Evolutionary conservation across 2,113 vertebrate genomes (phyloP), one percentile per base, ranked within the genome.

Genomic region (Machaerirhynchus nigripectus): DNA sequence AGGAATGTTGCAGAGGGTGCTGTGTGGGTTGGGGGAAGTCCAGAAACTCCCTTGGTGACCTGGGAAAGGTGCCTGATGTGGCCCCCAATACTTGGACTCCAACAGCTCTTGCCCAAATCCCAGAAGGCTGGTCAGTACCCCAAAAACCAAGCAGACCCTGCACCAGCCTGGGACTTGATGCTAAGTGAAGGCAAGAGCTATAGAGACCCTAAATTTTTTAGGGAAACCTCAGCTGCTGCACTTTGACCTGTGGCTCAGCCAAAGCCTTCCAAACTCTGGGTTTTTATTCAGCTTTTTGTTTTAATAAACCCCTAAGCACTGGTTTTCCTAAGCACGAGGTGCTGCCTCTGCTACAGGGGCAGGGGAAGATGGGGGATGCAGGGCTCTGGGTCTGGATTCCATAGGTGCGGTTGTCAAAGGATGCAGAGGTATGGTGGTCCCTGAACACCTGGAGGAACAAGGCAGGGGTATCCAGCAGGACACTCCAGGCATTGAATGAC

Each of bases 351-450:
- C 42, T 50, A 4, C 5, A 26, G 68, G 35, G 9, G 17, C 23
- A n/a, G 11, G 27, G 22, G 26, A 49, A 30, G 70, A 23, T 23
- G 59, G 23, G 12, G 4, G 0, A n/a, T 30, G 63, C 0, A 1
- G 24, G 75, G 35, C 31, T 90, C 26, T 60, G 44, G 78, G 52
- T 52, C 22, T 59, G 67, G 39, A 73, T 61, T 37, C 35, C 57
- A 4, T 2, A 42, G 50, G 22, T 18, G 9, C 0, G 0, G 13
- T 10, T 64, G 27, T 11, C 19, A 16, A 26, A 71, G 65, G 76
- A 57, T 30, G 42, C 1, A 2, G 61, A 10, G 30, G 5, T 24
- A 6, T 8, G 15, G 15, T 30, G 22, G 37, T 57, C 61, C 69
- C 35, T 8, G 21, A 69, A 64, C 21, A n/a, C 13, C 30, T 35